A percentile compares a stretch with the other conserved stretches of the same genome.
phyloP scores from a whole-genome alignment of 2,113 vertebrate species.

The Osmerus mordax region DNA sequence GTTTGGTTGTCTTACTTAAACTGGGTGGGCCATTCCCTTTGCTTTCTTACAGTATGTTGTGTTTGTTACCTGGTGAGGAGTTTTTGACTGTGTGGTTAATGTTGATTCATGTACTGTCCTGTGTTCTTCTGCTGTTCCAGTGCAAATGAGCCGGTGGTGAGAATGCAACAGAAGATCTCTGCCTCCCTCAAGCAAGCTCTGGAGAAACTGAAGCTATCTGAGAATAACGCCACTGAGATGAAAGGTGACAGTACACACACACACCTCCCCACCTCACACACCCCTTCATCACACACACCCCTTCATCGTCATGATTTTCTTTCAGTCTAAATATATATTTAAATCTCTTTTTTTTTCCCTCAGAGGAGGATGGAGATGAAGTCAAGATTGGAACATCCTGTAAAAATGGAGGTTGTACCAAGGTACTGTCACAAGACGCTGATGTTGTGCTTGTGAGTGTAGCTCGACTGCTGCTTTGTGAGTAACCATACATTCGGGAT shows the following conservation, averaged over 20 bases:
- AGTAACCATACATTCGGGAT: not conserved
- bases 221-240: slow-evolving; percentile 70
- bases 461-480: not conserved
- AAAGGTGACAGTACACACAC: slow-evolving; percentile 71
- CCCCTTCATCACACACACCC: not conserved
- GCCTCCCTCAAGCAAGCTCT: slow-evolving; percentile 90
- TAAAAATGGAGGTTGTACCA: slow-evolving; percentile 92
- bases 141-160: slow-evolving; percentile 85
- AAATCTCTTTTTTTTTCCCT: slow-evolving; percentile 31
- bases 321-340: not conserved
- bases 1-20: too few species aligned
- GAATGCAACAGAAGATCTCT: slow-evolving; percentile 85
- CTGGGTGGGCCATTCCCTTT: too few species aligned
- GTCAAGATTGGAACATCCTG: slow-evolving; percentile 88
- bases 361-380: slow-evolving; percentile 87
- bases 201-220: slow-evolving; percentile 81
- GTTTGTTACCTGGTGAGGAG: too few species aligned
- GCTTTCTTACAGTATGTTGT: too few species aligned
- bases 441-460: not conserved
- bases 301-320: not conserved
- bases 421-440: slow-evolving; percentile 68
- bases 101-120: not conserved
- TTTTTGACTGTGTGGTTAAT: too few species aligned
- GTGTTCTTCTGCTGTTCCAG: slow-evolving; percentile 57
- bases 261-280: not conserved